phyloP scores from a whole-genome alignment of 2,113 vertebrate genomes.

The Trogon melanurus region DNA sequence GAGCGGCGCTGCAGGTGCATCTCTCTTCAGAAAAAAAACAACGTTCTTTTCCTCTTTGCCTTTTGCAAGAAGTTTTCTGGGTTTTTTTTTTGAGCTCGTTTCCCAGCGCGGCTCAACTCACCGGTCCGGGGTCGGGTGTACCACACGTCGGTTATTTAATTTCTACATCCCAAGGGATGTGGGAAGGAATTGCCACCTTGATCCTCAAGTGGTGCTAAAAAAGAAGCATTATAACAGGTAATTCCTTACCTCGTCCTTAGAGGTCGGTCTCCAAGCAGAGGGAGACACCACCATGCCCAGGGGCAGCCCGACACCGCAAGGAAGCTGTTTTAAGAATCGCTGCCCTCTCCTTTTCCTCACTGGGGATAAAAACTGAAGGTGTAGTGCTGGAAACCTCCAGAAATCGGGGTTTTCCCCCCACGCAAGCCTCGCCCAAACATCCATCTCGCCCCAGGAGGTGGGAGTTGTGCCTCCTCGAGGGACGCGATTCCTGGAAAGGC shows the following conservation, averaged over 20 bases:
- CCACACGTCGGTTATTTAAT: rapidly evolving
- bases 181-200: neutral
- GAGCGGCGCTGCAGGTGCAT: neutral
- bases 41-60: neutral
- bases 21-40: rapidly evolving
- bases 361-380: neutral
- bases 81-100: neutral
- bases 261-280: neutral
- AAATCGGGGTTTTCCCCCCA: neutral
- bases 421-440: neutral
- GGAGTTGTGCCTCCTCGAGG: neutral
- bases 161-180: rapidly evolving
- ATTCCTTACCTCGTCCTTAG: neutral
- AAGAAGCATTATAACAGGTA: neutral
- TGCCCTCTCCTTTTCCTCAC: neutral
- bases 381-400: neutral
- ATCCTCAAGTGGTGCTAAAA: neutral
- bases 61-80: neutral
- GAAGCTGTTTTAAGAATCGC: neutral
- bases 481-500: neutral
- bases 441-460: neutral
- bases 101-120: rapidly evolving
- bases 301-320: rapidly evolving
- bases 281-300: neutral
- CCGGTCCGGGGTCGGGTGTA: rapidly evolving